Conservation (phyloP, 2,113 vertebrate species). For the Tursiops truncatus region DNA sequence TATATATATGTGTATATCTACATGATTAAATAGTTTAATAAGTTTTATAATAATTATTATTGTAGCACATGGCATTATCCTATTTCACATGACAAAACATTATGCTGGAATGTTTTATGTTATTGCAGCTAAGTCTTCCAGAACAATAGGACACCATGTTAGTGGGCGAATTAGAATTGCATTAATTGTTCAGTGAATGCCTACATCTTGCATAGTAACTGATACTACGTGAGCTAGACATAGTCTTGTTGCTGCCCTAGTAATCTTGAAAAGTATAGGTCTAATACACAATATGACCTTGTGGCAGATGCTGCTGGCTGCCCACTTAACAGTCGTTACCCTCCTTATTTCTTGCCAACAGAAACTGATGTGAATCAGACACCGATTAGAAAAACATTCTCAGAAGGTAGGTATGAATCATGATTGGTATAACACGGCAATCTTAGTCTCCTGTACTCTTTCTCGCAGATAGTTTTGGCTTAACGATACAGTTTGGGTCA, state of each 20-base stretch:
- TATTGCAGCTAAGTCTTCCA: constrained; percentile 54
- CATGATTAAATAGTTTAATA: constrained; percentile 78
- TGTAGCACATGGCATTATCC: constrained; percentile 66
- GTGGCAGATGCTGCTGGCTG: background rate
- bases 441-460: background rate
- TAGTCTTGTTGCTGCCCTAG: background rate
- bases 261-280: constrained; percentile 20
- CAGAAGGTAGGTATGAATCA: background rate
- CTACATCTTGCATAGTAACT: background rate
- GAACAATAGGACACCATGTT: constrained; percentile 56
- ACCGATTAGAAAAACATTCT: background rate
- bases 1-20: background rate
- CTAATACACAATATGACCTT: background rate
- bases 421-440: background rate
- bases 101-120: constrained; percentile 61
- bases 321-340: background rate
- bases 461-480: background rate
- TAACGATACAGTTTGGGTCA: background rate
- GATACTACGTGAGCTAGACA: background rate
- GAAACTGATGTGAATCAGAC: background rate
- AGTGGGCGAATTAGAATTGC: constrained; percentile 37
- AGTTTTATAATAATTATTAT: constrained; percentile 76
- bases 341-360: background rate
- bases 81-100: constrained; percentile 65
- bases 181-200: constrained; percentile 55